Evolutionary conservation across 2,113 vertebrate genomes (phyloP), one percentile per base, ranked within the genome.

Genomic region (Nycticorax nycticorax): DNA sequence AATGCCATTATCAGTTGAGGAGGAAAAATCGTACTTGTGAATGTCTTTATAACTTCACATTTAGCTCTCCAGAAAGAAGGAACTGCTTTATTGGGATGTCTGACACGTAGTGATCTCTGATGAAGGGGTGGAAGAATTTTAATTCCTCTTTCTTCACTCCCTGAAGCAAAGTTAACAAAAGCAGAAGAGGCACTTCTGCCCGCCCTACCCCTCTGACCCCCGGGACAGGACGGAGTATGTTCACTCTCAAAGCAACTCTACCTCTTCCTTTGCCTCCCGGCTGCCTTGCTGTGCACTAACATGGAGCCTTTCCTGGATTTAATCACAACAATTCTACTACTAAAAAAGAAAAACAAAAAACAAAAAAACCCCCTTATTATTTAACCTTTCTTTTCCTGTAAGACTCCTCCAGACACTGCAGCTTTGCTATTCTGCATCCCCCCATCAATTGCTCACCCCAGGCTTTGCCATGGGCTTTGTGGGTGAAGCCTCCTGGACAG

Each of bases 221-320:
- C 1, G 5, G 20, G 20, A 57, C 33, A 41, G 63, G 62, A 57
- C 14, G 33, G 50, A n/a, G 8, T 6, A 22, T 10, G 27, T 23
- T 37, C 1, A 0, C 30, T n/a, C 39, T 55, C 30, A 74, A 56
- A 85, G 12, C 12, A 43, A 37, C 16, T 23, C 74, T 60, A 30
- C 7, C 24, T 48, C 35, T 84, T 55, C 33, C 26, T 60, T n/a
- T 55, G 8, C 12, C 66, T 53, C n/a, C 13, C n/a, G 48, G 45
- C n/a, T 4, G 3, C 39, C 48, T 56, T 2, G 3, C 45, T 26
- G 11, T 10, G 71, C 0, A 0, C 10, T 45, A 59, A 23, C 33
- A 41, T 0, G 17, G 27, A 67, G 37, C 30, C 37, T 39, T 72
- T 47, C 64, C 52, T 47, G 45, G 45, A 66, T 41, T 48, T 41